Evolutionary conservation across 2,888 invertebrate species (phyloP), one percentile per base, ranked within the genome.

Genomic region (Stegophylla sp.): DNA sequence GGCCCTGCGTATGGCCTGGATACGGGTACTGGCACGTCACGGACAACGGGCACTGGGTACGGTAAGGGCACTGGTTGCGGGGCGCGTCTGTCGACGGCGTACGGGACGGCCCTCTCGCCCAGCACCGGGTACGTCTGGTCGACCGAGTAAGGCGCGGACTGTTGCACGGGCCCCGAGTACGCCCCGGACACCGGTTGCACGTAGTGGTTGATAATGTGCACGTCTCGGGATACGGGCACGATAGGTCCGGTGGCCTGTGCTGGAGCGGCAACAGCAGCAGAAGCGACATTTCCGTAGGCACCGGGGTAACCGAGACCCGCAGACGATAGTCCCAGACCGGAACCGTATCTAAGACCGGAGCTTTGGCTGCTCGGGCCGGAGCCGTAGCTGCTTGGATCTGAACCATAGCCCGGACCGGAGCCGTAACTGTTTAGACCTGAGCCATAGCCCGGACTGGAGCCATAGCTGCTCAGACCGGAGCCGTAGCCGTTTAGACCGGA

Each of bases 151-250:
- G 72, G 72, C 1, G 56, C 72, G 23, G 56, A 20, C 15, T 53
- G 53, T 0, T 56, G 72, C 13, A 72, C 72, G 12, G 72, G 72
- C 20, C 56, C 72, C 7, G 72, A 56, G 43, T 72, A 72, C 20
- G 72, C 56, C 5, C 56, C 72, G 34, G 72, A 72, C 5, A 72
- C 72, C 20, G 72, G 72, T 43, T 56, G 72, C 1, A 43, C 72
- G 43, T 72, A 56, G 23, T 56, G 72, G 56, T 72, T 72, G 56
- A 72, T 41, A 15, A 72, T 56, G 23, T 72, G 56, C 41, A 72
- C 72, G 12, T 72, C 72, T 9, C 20, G 56, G 72, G 72, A 72
- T 23, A 72, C 10, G 1, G 53, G 72, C 1, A 56, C n/a, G 5
- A 56, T 20, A 1, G 72, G 72, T 20, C 72, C 72, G 72, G 72